phyloP scores from a whole-genome alignment of 2,888 invertebrate genomes.

The Pteria penguin region DNA sequence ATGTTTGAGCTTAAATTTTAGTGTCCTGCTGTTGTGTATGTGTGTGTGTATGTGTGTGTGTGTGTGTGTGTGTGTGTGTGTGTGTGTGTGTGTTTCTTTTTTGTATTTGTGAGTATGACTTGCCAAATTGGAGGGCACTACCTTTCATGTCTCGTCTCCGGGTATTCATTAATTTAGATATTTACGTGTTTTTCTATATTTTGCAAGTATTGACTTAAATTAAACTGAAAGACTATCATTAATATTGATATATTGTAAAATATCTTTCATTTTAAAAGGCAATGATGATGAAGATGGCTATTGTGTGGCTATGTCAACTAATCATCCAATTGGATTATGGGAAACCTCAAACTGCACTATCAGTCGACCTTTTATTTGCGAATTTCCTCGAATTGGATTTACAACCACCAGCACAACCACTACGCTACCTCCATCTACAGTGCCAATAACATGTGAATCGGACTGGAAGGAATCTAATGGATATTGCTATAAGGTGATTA shows the following conservation, averaged over 20 bases:
- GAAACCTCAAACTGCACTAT: constrained; percentile 52
- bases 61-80: not conserved
- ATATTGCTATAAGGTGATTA: constrained; percentile 63
- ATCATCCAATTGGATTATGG: constrained; percentile 65
- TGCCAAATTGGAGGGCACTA: no score
- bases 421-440: constrained; percentile 38
- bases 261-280: no score
- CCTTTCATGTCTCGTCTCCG: no score
- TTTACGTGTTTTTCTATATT: no score
- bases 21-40: not conserved
- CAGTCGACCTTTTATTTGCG: constrained; percentile 58
- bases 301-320: constrained; percentile 63
- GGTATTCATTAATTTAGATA: no score
- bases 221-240: no score
- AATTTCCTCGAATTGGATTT: constrained; percentile 57
- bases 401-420: constrained; percentile 53
- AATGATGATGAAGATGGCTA: constrained; percentile 59
- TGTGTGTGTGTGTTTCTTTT: no score
- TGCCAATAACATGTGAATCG: constrained; percentile 51
- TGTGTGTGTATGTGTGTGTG: not conserved
- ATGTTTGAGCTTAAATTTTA: no score
- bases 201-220: no score
- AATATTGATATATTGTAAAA: no score
- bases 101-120: no score
- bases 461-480: constrained; percentile 53